Evolutionary conservation across 2,888 invertebrate species (phyloP).

Genomic region (Matsumyia berberina): DNA sequence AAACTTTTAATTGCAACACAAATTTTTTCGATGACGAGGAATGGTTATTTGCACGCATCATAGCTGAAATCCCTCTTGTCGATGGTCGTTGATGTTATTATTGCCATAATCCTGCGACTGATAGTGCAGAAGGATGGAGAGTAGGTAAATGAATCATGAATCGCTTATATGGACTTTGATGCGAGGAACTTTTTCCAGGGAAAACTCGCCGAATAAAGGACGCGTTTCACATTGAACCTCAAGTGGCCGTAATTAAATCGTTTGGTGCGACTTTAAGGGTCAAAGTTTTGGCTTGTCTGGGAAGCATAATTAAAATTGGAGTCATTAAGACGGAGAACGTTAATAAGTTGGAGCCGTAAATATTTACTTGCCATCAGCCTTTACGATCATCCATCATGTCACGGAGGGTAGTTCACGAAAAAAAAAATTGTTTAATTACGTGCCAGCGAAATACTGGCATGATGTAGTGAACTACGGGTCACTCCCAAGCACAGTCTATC

Average conservation of each 20-base stretch:
- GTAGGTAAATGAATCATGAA: neutral
- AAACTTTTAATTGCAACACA: constrained; percentile 16
- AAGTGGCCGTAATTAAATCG: neutral
- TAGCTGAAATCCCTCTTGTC: too few relatives aligned
- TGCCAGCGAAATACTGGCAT: neutral
- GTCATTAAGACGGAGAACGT: neutral
- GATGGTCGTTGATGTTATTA: neutral
- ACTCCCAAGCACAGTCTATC: neutral
- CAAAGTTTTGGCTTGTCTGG: neutral
- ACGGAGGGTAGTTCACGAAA: neutral
- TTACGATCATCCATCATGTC: neutral
- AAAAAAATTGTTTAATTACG: neutral
- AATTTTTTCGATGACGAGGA: neutral
- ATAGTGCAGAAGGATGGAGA: neutral
- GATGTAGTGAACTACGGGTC: neutral
- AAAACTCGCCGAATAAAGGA: too few relatives aligned
- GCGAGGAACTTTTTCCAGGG: neutral
- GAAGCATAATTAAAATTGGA: neutral
- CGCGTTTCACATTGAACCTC: neutral
- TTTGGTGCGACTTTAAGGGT: neutral
- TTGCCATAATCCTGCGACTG: neutral
- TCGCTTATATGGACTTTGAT: neutral
- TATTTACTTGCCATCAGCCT: neutral
- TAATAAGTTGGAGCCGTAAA: neutral
- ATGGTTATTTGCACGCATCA: too few relatives aligned